Conservation (phyloP, 2,113 vertebrate species). For the Pionites leucogaster region DNA sequence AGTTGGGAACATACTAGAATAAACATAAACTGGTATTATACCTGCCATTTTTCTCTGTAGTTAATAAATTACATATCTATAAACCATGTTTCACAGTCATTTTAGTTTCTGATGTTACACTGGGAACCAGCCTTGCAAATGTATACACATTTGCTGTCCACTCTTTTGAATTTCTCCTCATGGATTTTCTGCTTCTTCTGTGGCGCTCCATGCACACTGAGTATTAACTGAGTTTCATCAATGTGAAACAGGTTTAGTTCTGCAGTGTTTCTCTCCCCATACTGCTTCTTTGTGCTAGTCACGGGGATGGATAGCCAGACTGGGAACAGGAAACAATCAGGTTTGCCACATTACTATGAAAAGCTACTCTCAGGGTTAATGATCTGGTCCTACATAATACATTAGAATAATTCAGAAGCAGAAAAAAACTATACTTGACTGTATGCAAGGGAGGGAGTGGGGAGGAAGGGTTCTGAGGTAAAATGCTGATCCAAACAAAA, state of each 20-base stretch:
- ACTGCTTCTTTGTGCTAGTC: rapidly evolving
- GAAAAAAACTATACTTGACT: not conserved
- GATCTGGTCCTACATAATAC: not conserved
- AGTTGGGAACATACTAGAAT: not conserved
- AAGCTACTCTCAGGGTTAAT: not conserved
- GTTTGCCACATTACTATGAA: not conserved
- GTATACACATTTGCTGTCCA: not conserved
- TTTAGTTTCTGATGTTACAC: not conserved
- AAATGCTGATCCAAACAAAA: not conserved
- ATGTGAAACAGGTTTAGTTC: not conserved
- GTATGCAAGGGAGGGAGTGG: not conserved
- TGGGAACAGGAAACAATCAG: not conserved
- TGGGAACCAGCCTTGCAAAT: not conserved
- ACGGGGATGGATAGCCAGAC: rapidly evolving
- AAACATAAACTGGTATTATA: not conserved
- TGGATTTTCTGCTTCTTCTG: not conserved
- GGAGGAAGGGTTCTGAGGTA: not conserved
- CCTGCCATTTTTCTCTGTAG: not conserved
- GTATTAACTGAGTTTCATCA: not conserved
- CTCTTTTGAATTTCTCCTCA: not conserved
- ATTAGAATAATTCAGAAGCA: not conserved
- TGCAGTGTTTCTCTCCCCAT: not conserved
- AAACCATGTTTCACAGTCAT: not conserved
- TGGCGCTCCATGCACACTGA: rapidly evolving
- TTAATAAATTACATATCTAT: not conserved